These are phyloP conservation scores for Apaloderma vittatum DNA, from an alignment of 2,113 vertebrate genomes.

Conservation along the genomic window DNA sequence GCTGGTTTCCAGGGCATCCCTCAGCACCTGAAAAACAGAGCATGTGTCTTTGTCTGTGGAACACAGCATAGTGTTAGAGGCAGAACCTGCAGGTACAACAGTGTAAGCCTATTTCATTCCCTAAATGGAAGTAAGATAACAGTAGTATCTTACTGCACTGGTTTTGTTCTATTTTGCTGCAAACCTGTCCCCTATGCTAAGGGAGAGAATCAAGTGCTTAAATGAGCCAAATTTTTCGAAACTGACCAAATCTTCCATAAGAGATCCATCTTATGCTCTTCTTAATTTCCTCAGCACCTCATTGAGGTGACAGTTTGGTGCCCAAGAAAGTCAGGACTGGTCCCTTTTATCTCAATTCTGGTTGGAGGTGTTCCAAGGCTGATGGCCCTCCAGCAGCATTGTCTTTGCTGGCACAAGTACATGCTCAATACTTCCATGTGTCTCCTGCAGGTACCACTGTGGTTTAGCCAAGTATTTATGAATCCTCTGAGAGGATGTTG, in stretches of 20 bases:
- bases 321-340: neutral
- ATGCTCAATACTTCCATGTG: neutral
- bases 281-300: neutral
- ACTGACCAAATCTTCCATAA: neutral
- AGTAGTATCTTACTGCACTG: neutral
- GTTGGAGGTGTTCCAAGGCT: neutral
- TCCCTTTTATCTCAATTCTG: neutral
- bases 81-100: neutral
- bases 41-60: fast-evolving
- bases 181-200: neutral
- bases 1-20: neutral
- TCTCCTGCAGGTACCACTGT: neutral
- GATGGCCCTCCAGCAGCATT: neutral
- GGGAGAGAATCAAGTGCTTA: neutral
- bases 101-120: neutral
- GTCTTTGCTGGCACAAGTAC: neutral
- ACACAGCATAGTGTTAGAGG: fast-evolving
- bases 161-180: neutral
- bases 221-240: neutral
- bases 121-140: neutral
- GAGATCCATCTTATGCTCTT: neutral
- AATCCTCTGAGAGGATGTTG: neutral
- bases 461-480: neutral
- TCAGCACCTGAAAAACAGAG: neutral
- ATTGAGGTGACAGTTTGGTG: neutral